Conservation (phyloP, 2,888 invertebrate species). For the Stenurella melanura region DNA sequence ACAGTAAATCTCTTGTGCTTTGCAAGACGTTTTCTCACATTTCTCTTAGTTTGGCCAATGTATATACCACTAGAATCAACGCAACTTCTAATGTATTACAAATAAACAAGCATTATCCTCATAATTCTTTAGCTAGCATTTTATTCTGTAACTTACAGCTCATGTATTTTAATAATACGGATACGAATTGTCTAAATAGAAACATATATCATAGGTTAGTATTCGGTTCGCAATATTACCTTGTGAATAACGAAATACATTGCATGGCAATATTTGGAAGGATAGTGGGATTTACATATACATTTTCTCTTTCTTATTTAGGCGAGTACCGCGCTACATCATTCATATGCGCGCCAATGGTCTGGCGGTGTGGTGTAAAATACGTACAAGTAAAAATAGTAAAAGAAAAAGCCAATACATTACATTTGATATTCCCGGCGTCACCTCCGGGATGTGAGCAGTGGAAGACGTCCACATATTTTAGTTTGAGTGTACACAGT, state of each 20-base stretch:
- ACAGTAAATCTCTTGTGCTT: too few species aligned
- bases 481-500: conserved; percentile 47
- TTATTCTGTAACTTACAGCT: too few species aligned
- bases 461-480: conserved; percentile 21
- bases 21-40: too few species aligned
- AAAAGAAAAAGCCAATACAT: conserved; percentile 47
- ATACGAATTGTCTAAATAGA: neutral
- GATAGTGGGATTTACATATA: conserved; percentile 20
- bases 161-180: neutral
- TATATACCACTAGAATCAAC: too few species aligned
- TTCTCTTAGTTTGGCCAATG: too few species aligned
- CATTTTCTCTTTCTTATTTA: conserved; percentile 7
- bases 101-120: too few species aligned
- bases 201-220: neutral
- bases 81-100: too few species aligned
- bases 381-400: conserved; percentile 38
- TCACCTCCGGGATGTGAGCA: conserved; percentile 51
- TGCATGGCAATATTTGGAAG: conserved; percentile 3
- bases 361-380: conserved; percentile 21
- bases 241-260: conserved; percentile 7
- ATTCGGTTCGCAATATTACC: neutral
- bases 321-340: neutral
- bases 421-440: conserved; percentile 54
- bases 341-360: conserved; percentile 40
- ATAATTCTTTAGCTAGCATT: too few species aligned